Evolutionary conservation across 2,888 invertebrate genomes (phyloP).

Genomic region (Cheilosia impressa): DNA sequence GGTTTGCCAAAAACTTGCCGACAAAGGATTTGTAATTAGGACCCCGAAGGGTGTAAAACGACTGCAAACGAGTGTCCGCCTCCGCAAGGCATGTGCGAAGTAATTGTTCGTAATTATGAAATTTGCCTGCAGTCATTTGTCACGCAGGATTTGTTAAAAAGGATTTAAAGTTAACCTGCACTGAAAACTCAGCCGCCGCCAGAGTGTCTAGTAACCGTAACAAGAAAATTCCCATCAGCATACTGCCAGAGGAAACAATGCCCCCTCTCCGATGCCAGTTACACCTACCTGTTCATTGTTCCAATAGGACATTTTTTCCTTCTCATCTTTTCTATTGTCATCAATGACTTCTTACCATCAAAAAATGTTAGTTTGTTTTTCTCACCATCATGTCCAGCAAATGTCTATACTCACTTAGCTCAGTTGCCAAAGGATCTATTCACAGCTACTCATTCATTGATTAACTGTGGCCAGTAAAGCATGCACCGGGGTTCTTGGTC

Average conservation of each 20-base stretch:
- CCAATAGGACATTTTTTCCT: constrained; percentile 10
- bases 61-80: constrained; percentile 20
- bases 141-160: constrained; percentile 33
- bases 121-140: constrained; percentile 42
- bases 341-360: constrained; percentile 70
- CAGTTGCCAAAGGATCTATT: constrained; percentile 36
- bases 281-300: constrained; percentile 66
- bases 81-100: constrained; percentile 34
- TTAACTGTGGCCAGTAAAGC: constrained; percentile 73
- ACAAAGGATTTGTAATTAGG: constrained; percentile 38
- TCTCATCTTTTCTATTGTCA: constrained; percentile 60
- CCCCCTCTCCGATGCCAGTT: constrained; percentile 17
- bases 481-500: constrained; percentile 50
- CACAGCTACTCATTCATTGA: constrained; percentile 62
- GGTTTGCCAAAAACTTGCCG: constrained; percentile 4
- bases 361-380: constrained; percentile 70
- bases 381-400: constrained; percentile 67
- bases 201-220: constrained; percentile 48
- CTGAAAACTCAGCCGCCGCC: constrained; percentile 46
- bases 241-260: constrained; percentile 37
- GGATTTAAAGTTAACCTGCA: constrained; percentile 23
- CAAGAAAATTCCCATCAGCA: constrained; percentile 58
- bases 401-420: constrained; percentile 48
- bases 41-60: constrained; percentile 23
- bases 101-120: constrained; percentile 34